Evolutionary conservation across 2,888 invertebrate genomes (phyloP).

Genomic region (Diabrotica balteata): DNA sequence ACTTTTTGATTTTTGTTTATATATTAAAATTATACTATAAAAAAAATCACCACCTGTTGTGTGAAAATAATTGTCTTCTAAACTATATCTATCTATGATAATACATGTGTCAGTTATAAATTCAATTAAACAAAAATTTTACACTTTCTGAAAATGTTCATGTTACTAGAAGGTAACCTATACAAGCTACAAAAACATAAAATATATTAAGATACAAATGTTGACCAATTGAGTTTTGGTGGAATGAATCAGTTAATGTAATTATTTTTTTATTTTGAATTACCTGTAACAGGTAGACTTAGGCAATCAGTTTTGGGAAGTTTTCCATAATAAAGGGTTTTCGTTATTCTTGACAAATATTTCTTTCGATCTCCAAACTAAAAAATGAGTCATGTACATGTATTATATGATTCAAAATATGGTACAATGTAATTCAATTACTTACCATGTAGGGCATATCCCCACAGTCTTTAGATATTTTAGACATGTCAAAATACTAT

Average conservation of each 20-base stretch:
- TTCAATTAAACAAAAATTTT: too few species aligned
- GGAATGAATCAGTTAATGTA: not conserved
- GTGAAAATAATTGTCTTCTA: too few species aligned
- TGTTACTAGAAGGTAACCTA: too few species aligned
- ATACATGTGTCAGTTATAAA: too few species aligned
- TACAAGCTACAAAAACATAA: not conserved
- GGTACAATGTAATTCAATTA: not conserved
- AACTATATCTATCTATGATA: too few species aligned
- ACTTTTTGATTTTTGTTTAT: too few species aligned
- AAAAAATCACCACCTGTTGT: too few species aligned
- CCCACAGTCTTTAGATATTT: conserved; percentile 47
- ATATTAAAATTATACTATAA: too few species aligned
- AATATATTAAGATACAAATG: not conserved
- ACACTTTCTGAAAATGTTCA: too few species aligned
- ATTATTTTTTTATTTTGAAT: conserved; percentile 30
- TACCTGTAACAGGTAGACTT: conserved; percentile 83
- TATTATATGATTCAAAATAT: not conserved
- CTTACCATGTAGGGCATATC: conserved; percentile 49
- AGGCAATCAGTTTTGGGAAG: conserved; percentile 75
- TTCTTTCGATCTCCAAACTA: conserved; percentile 75
- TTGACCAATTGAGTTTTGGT: too few species aligned
- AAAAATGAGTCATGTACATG: conserved; percentile 59
- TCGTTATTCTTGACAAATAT: conserved; percentile 82
- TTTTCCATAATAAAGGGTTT: conserved; percentile 88
- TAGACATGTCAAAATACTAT: conserved; percentile 47